Evolutionary conservation across 2,113 vertebrate genomes (phyloP).

Genomic region (Silurus asotus): DNA sequence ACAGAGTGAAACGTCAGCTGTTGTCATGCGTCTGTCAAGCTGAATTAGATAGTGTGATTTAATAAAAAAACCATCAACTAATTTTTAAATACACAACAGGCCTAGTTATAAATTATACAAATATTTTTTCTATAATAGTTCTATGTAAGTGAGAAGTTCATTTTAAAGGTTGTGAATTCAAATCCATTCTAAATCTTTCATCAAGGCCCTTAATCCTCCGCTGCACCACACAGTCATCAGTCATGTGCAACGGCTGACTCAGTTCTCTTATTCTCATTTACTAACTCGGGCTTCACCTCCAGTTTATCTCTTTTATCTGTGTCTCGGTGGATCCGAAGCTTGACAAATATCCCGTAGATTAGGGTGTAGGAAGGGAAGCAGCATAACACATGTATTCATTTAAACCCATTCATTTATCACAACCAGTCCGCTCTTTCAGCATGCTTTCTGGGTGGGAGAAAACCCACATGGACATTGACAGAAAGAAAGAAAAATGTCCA

Average conservation of each 20-base stretch:
- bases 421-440: background rate
- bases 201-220: background rate
- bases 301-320: background rate
- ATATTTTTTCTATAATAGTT: background rate
- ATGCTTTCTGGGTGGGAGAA: background rate
- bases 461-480: background rate
- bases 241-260: constrained; percentile 5
- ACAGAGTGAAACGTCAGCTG: constrained; percentile 3
- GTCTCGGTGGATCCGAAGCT: background rate
- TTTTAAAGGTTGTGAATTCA: background rate
- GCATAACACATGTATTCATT: background rate
- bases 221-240: background rate
- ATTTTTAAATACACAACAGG: too few species aligned
- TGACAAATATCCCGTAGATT: background rate
- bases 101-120: background rate
- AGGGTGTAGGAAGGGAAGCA: background rate
- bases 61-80: background rate
- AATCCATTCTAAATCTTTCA: background rate
- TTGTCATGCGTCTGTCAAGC: constrained; percentile 12
- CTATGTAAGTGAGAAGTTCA: background rate
- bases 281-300: background rate
- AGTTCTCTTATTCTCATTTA: background rate
- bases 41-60: constrained; percentile 1
- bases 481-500: background rate
- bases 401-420: background rate